Evolutionary conservation across 2,888 invertebrate species (phyloP), one percentile per base, ranked within the genome.

Genomic region (Metopia argyrocephala): DNA sequence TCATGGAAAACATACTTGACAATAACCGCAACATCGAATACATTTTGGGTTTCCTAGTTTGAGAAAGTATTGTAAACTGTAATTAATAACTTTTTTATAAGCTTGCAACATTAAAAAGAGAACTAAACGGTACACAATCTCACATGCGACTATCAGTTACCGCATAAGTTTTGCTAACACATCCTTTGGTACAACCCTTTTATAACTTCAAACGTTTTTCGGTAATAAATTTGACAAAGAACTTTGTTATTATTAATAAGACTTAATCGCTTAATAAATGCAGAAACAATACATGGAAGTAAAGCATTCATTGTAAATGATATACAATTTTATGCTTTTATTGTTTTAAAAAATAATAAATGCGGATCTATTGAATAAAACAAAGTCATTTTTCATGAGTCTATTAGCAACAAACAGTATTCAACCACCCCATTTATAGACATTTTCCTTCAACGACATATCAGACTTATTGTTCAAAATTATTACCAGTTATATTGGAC

Each of bases 221-320:
- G 46, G 23, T 38, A 57, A 18, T 59, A 46, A 2, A 6, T 73
- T n/a, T 20, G 46, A 57, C 15, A 50, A 76, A 65, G 38, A 52
- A 70, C 48, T 66, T 62, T 70, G 69, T 76, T 85, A 87, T 86
- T 86, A 87, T 86, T 86, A 85, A 87, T 87, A 86, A 88, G 45
- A 76, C 28, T 68, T 88, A 88, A 88, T 88, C 88, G 88, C 87
- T 87, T 88, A 88, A 88, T 88, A 88, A 88, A 88, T 86, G 76
- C 70, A 76, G 82, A 79, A 66, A 15, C 5, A 64, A 23, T n/a
- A n/a, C n/a, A n/a, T n/a, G n/a, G n/a, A n/a, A n/a, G n/a, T n/a
- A n/a, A 66, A 50, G 15, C 27, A 2, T n/a, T 5, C 38, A 28
- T n/a, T n/a, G n/a, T n/a, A 18, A 71, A 20, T 54, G 5, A 23